A percentile compares a stretch with the other conserved stretches of the same genome.
Conservation (phyloP, 35 echinoderm and acorn worm species). For the Nesometra sesokonis region DNA sequence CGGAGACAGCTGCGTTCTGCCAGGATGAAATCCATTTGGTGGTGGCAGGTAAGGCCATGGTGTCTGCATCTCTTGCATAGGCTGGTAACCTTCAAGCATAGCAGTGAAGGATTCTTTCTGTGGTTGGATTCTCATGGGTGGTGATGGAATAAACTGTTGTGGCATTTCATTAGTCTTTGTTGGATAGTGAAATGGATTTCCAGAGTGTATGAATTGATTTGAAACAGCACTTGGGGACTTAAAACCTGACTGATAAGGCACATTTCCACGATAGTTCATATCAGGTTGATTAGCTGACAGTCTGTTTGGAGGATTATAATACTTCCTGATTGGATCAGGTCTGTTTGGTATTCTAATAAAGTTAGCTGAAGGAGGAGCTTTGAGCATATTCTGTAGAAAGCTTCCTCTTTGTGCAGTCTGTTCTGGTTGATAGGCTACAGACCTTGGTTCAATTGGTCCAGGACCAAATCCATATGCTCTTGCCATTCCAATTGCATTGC, state of each 20-base stretch:
- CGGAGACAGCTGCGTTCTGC: neutral
- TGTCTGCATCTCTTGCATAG: neutral
- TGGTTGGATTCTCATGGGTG: neutral
- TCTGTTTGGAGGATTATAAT: neutral
- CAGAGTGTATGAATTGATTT: neutral
- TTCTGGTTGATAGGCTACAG: neutral
- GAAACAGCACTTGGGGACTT: neutral
- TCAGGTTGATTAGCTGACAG: neutral
- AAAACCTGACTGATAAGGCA: neutral
- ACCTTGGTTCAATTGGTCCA: neutral
- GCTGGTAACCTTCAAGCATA: neutral
- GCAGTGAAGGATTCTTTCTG: neutral
- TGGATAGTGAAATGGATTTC: neutral
- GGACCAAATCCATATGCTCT: neutral
- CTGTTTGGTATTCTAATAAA: neutral
- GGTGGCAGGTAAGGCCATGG: neutral
- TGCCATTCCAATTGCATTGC: neutral
- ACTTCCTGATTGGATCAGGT: neutral
- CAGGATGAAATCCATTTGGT: neutral
- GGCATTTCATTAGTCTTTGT: neutral
- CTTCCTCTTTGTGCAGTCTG: neutral
- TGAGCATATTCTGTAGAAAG: neutral
- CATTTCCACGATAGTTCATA: neutral
- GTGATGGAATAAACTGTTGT: neutral
- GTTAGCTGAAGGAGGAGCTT: neutral